Base-by-base conservation (phyloP, 2,888 invertebrate species). In the Chironomus riparius region DNA sequence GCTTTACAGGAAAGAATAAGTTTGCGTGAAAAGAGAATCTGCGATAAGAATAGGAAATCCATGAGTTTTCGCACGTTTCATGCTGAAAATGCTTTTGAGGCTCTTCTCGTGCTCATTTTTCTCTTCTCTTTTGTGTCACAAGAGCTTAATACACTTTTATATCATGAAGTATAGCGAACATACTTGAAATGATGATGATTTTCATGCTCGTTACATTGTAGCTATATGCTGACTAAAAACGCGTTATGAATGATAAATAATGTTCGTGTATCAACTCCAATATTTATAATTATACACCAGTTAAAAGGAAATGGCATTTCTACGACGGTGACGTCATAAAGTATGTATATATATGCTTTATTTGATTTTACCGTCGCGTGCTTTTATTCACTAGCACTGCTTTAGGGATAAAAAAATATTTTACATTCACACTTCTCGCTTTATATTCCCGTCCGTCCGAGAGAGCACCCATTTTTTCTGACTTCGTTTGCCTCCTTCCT, bases 241-340 rank as follows among this genome's bases (percentile, higher is more conserved):
- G 62, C 72, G 72, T 56, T 62, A 62, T 72, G 62, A 72, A 72
- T 72, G 72, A 72, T 72, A 72, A 72, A 72, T 72, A 50, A 56
- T 24, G 62, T 71, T 71, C 71, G 72, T 62, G 62, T 24, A 72
- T 68, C 13, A 13, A 72, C 21, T 72, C 62, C 50, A 72, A 21
- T 15, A 56, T n/a, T 56, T 56, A 18, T 56, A 56, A 56, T 56
- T 56, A 56, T 56, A 56, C 56, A 56, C n/a, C 56, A 18, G 56
- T 38, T 38, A 38, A 38, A 38, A 38, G 38, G 38, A 38, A 38
- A 38, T 38, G 38, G 38, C 38, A 62, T 28, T 72, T 62, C 68
- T 68, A 13, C 68, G 28, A 4, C 22, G 3, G 12, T 69, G 38
- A 62, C 62, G 62, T 62, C 62, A 62, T 22, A 21, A 18, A 56